phyloP scores from a whole-genome alignment of 2,797 vertebrate genomes.

The Urosaurus nigricauda region DNA sequence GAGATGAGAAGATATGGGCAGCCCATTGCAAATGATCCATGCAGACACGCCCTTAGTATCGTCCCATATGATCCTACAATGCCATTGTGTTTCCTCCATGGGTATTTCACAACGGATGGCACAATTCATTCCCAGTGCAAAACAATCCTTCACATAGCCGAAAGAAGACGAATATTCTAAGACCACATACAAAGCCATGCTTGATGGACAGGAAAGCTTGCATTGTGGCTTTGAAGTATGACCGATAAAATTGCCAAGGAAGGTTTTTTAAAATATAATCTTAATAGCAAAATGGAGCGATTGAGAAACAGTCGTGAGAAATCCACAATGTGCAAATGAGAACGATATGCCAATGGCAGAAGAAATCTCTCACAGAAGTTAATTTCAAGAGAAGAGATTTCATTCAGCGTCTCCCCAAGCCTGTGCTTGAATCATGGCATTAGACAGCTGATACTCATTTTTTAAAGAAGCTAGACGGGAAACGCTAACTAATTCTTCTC shows the following conservation, averaged over 20 bases:
- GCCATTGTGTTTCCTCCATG: no score
- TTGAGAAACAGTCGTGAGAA: constrained; percentile 21
- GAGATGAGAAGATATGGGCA: no score
- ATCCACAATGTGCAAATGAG: constrained; percentile 4
- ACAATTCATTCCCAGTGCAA: no score
- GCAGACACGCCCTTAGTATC: no score
- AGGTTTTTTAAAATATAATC: constrained; percentile 17
- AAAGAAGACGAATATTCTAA: not conserved
- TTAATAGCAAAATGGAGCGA: constrained; percentile 13
- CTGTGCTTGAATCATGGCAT: not conserved
- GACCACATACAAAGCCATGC: not conserved
- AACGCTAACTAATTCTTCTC: constrained; percentile 3
- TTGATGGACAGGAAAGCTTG: not conserved
- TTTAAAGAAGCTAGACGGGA: not conserved
- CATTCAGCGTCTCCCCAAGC: constrained; percentile 3
- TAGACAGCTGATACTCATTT: constrained; percentile 12
- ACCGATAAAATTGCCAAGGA: constrained; percentile 26
- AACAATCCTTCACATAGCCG: not conserved
- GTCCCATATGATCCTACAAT: not conserved
- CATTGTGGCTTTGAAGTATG: not conserved
- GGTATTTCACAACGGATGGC: not conserved
- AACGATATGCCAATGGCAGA: constrained; percentile 31
- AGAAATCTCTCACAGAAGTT: constrained; percentile 23
- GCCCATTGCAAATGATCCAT: no score
- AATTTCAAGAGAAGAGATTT: constrained; percentile 30